Evolutionary conservation across 2,113 vertebrate species (phyloP), one percentile per base, ranked within the genome.

Genomic region (Ceuthmochares aereus): DNA sequence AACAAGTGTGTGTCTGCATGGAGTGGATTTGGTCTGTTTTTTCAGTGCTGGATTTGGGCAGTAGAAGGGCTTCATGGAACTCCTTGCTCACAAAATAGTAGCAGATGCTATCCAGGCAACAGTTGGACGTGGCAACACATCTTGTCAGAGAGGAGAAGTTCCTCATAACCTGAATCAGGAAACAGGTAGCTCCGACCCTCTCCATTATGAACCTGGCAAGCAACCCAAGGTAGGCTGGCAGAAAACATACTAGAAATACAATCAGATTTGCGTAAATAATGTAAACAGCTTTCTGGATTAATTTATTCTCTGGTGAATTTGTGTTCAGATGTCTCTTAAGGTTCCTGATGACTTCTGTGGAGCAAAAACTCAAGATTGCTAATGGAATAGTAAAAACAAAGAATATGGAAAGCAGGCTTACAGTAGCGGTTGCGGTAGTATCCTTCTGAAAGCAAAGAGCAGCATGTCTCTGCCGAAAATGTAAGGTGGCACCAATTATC

Each of bases 41-140:
- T 42, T 58, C 55, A n/a, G 36, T n/a, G 3, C 36, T 73, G 10
- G 29, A 1, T 55, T 40, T 75, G 7, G 14, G 54, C 14, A 8
- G 26, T 5, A 1, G 22, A 7, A 97, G 62, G 0, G 84, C 96
- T 56, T 97, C 96, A 52, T 93, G 94, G 81, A 98, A 98, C 45
- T 98, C 97, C 49, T 45, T 97, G 68, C 97, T 97, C 72, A 96
- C 86, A 90, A 98, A 98, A 63, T 98, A 98, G 93, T 98, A 98
- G 91, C 97, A 98, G 86, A 98, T 4, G 7, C 97, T 95, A 3
- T 98, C 98, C 21, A 98, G 92, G 87, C 97, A 98, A 92, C 98
- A 98, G 96, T 98, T 98, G 59, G 98, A 91, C 0, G 97, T 97
- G 7, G 98, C 96, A 34, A 98, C 25, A 51, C 66, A 89, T 70